These are phyloP conservation scores for Cephalopholis sonnerati DNA, from an alignment of 2,113 vertebrate genomes.

Conservation along the genomic window DNA sequence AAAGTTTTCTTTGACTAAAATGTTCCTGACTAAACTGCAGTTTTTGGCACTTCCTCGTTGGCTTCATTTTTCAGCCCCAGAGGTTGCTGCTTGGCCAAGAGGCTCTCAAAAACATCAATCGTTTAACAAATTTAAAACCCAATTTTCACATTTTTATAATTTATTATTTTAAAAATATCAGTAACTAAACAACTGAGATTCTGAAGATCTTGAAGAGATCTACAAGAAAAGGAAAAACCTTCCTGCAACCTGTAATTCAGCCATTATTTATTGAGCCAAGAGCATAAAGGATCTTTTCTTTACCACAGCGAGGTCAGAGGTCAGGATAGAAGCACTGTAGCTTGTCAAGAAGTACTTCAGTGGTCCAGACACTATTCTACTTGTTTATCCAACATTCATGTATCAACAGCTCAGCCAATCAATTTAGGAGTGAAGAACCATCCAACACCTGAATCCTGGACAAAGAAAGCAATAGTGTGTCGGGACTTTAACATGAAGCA, in stretches of 20 bases:
- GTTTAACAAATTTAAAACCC: no score
- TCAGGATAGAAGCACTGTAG: background rate
- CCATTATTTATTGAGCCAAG: background rate
- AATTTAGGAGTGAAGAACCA: background rate
- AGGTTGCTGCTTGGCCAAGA: no score
- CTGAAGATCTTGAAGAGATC: background rate
- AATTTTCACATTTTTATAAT: no score
- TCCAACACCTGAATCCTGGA: background rate
- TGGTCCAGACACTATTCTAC: background rate
- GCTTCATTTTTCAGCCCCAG: no score
- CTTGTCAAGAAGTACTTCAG: background rate
- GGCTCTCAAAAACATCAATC: no score
- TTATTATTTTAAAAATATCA: no score
- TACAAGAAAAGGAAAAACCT: background rate
- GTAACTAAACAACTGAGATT: no score
- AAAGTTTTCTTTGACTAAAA: no score
- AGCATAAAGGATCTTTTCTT: background rate
- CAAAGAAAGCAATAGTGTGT: background rate
- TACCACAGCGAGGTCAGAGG: background rate
- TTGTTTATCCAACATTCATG: background rate
- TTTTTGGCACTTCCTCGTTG: no score
- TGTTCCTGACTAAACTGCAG: no score
- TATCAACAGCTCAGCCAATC: background rate
- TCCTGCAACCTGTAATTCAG: no score
- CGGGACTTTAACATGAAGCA: background rate